Base-by-base conservation (phyloP, 1,140 invertebrate species). In the Whitmania pigra region DNA sequence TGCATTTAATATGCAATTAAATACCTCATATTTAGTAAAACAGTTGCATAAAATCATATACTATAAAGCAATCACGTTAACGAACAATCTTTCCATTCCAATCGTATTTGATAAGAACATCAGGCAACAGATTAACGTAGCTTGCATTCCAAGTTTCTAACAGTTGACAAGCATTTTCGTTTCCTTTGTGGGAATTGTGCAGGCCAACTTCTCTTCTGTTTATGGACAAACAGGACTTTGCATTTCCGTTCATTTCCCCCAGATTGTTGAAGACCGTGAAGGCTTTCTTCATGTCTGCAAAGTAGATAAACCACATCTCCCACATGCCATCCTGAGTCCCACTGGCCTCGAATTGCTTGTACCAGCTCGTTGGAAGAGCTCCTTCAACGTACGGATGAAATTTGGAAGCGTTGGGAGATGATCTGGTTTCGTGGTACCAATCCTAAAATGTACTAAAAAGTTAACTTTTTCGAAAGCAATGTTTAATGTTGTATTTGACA, bases 261-360 rank as follows among this genome's bases (percentile, higher is more conserved):
- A 72, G 49, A 49, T 72, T 72, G 72, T 66, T 53, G 25, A 71
- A 72, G 11, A 72, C 60, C 29, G 40, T 68, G 43, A 36, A 72
- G 17, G 36, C n/a, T 55, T 75, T 75, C 17, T 77, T 71, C 54
- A 67, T 75, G 63, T 75, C 75, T 22, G 76, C 67, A 69, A 77
- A 75, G 60, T 77, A 76, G 15, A 77, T 77, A 63, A 78, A 76
- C 78, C 78, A 79, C 74, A 79, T 78, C 6, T 74, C 73, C 78
- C 78, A 79, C 75, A 78, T 78, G 0, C 71, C 27, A 20, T 76
- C 73, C 22, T 71, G 54, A 20, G 55, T 53, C n/a, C 55, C 49
- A 57, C 69, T 31, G 15, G 17, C 17, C 18, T 69, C 67, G 25
- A 73, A 73, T 9, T 27, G 49, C 25, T 43, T 54, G 68, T 53